A percentile compares a stretch with the other conserved stretches of the same genome.
Evolutionary conservation across 2,888 invertebrate species (phyloP).

Genomic region (Omphaloscelis lunosa): DNA sequence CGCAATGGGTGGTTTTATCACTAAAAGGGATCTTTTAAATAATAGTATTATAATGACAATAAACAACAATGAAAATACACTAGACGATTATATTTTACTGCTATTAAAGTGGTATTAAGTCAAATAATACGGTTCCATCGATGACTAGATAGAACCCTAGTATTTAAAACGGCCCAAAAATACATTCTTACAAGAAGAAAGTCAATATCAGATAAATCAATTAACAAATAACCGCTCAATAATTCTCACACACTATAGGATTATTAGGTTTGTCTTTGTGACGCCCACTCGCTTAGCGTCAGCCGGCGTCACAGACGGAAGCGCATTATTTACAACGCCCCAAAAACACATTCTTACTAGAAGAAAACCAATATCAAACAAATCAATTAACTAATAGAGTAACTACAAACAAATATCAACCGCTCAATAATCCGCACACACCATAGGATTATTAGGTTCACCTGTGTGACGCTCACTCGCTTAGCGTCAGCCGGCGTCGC

Average conservation of each 20-base stretch:
- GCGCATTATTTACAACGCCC: constrained; percentile 74
- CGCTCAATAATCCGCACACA: background rate
- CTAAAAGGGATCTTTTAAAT: no score
- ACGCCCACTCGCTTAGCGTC: background rate
- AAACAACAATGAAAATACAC: no score
- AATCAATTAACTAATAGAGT: no score
- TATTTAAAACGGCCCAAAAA: background rate
- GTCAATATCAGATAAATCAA: no score
- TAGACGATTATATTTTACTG: background rate
- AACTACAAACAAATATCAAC: no score
- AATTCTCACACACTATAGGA: background rate
- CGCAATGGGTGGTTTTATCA: no score
- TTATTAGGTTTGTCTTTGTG: background rate
- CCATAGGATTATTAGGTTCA: background rate
- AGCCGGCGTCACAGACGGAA: no score
- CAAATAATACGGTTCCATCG: no score
- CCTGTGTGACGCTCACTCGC: background rate
- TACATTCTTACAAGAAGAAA: no score
- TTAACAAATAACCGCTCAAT: background rate
- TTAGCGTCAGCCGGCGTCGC: constrained; percentile 35
- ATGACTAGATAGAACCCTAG: background rate
- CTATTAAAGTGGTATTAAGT: background rate
- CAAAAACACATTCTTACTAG: no score
- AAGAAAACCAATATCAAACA: background rate
- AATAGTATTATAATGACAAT: no score